Base-by-base conservation (phyloP, 2,797 vertebrate genomes). In the Rhinichthys osculus region DNA sequence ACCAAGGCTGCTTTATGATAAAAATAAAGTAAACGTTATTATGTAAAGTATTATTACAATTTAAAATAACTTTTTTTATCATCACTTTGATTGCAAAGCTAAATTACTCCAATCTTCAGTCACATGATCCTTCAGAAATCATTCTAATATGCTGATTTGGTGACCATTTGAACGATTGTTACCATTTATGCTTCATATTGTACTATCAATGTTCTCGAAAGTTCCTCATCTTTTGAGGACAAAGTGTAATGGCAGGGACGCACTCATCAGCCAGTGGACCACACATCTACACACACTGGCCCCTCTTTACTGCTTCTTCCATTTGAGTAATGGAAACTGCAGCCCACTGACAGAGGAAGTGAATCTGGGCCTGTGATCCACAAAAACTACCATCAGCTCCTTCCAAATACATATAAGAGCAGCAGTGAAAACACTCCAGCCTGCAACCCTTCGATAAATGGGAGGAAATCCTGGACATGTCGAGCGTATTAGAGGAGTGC, bases 291-390 rank as follows among this genome's bases (percentile, higher is more conserved):
- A 92, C 93, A 92, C 93, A 93, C 91, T 89, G 91, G 92, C 89
- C 87, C 88, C 82, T 84, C 77, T 95, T 94, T 95, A 94, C 94
- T 94, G 93, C 95, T 95, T 91, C 93, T 95, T 95, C 94, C 95
- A 94, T 92, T 93, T 93, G 89, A 91, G 94, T 95, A 94, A 95
- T 95, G 95, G 95, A 96, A 95, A 95, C 90, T 95, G 91, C 90
- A 90, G 92, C 89, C 92, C 83, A 27, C 86, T 89, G 87, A 90
- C 87, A 90, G 82, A 93, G 93, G 93, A 93, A 91, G 91, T 89
- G 90, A 92, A 92, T 93, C 93, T 89, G 86, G 87, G 87, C 92
- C 85, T 27, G 30, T 90, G 92, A 89, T 93, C 91, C 91, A 91
- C 88, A 87, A 92, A 87, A 91, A 92, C 92, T 94, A 93, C 90